Evolutionary conservation across 1,140 invertebrate species (phyloP), one percentile per base, ranked within the genome.

Genomic region (Drosophila nebulosa): DNA sequence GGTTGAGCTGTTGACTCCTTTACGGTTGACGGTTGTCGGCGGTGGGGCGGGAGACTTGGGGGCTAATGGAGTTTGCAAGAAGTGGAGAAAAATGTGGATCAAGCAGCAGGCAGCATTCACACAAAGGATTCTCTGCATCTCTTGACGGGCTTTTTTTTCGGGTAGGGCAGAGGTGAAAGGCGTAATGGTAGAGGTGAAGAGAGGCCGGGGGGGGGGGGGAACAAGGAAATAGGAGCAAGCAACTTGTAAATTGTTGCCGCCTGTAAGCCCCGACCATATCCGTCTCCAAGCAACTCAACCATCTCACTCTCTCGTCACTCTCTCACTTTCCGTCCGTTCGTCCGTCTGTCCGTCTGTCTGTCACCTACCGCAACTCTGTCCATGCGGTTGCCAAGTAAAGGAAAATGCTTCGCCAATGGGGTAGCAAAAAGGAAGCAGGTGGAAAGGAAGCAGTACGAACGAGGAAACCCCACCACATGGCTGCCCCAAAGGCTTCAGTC

Each of bases 51-150:
- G 30, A 12, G 30, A 32, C 3, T 51, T 36, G 22, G 69, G 69
- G 69, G 78, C 83, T 88, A 86, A 86, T 86, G 81, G 83, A 86
- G 81, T 86, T 80, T 75, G 63, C 64, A 78, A 75, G 67, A 78
- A 68, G 55, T 55, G 55, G 64, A 51, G 46, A 36, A 85, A 78
- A 74, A 84, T 78, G 58, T 86, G 70, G 81, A 88, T 86, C 83
- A 88, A 86, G 81, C 78, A 51, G 58, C 16, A 46, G 27, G 26
- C 53, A 57, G 64, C 65, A 78, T 36, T 61, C 58, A 67, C 78
- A 88, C 74, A 86, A 88, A 81, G 67, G 62, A 52, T 60, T 52
- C 65, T 53, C 39, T 50, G 50, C 46, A 46, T 55, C 35, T 71
- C 39, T 52, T 64, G 68, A 10, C 12, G 30, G 30, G 10, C 30